Evolutionary conservation across 2,888 invertebrate species (phyloP).

Genomic region (Nomada ruficornis): DNA sequence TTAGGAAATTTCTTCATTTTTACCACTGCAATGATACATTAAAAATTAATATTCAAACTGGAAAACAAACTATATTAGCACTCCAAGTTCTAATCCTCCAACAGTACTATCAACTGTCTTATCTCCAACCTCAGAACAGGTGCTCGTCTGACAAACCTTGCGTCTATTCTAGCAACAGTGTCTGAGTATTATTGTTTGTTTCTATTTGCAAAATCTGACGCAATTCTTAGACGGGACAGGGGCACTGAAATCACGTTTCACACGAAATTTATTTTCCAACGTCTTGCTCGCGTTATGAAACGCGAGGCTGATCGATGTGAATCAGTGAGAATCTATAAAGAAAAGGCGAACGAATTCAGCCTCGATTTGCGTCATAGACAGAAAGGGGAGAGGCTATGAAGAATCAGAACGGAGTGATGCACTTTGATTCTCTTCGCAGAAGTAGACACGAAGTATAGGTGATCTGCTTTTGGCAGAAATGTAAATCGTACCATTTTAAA

Average conservation of each 20-base stretch:
- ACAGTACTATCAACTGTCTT: no score
- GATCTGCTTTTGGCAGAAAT: neutral
- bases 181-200: slow-evolving; percentile 1
- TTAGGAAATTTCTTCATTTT: no score
- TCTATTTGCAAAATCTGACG: slow-evolving; percentile 46
- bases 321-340: slow-evolving; percentile 53
- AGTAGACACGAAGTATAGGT: neutral
- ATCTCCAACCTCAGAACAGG: neutral
- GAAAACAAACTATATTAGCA: neutral
- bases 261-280: slow-evolving; percentile 51
- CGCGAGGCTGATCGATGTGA: slow-evolving; percentile 7
- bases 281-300: slow-evolving; percentile 41
- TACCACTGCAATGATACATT: no score
- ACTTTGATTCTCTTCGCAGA: neutral
- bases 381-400: slow-evolving; percentile 18
- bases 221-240: slow-evolving; percentile 13
- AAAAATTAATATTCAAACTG: no score
- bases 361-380: slow-evolving; percentile 43
- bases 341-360: slow-evolving; percentile 45
- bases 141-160: neutral
- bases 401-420: slow-evolving; percentile 20
- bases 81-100: neutral
- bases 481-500: neutral
- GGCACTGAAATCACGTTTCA: slow-evolving; percentile 40
- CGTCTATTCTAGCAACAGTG: neutral